Base-by-base conservation (phyloP, 2,113 vertebrate species). In the Eubucco bourcierii region DNA sequence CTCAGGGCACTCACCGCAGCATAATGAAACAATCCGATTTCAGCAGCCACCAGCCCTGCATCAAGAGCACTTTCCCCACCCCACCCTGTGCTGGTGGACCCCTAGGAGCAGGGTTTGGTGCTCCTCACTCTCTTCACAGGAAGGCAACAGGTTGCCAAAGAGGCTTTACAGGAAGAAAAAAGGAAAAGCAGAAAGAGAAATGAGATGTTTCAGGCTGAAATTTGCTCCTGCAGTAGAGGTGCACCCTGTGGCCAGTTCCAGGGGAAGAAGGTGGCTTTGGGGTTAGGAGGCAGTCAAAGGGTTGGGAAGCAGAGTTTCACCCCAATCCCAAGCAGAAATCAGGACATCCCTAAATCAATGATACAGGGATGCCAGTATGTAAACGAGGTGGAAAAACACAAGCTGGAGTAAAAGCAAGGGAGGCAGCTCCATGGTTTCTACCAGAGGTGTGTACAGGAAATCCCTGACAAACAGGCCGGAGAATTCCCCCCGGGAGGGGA, bases 1-100 rank as follows among this genome's bases (percentile, higher is more conserved):
- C 44, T 56, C 8, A 0, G 6, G 34, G 53, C 14, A 24, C 9
- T 0, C 9, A 17, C 34, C 15, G 0, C 1, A 24, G 0, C 1
- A 16, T 6, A 66, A 68, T 0, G 5, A 55, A 76, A 44, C 0
- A 0, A n/a, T 39, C 17, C 39, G 6, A 28, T 61, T 84, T 81
- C 7, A 8, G 53, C 11, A 81, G 74, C 33, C 15, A 7, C 0
- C 2, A 87, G 34, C 75, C 41, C 25, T 1, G 4, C 3, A 25
- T 21, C 1, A 4, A 6, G 33, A 55, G 5, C 53, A 75, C 23
- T 23, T 24, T 29, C 55, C 24, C 7, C 44, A 46, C 4, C 4
- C 28, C 15, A 37, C 74, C 41, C 56, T 44, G 0, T 0, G 1
- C 0, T 6, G 2, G 50, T 3, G 27, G 67, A 24, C 23, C 34